Evolutionary conservation across 2,797 vertebrate species (phyloP).

Genomic region (Diglossa cyanea): DNA sequence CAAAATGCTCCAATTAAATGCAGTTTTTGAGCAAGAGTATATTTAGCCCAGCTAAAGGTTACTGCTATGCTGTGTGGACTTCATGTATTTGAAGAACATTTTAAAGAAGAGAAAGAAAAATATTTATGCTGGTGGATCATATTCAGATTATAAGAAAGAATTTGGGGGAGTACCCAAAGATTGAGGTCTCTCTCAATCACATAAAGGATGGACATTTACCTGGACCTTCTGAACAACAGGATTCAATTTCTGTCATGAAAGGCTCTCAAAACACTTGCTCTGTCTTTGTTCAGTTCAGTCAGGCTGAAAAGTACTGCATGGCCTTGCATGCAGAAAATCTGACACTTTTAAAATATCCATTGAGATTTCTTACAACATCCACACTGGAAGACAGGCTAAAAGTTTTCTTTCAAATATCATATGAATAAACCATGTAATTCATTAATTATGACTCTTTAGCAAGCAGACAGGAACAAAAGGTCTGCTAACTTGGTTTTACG

Average conservation of each 20-base stretch:
- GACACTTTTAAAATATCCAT: not conserved
- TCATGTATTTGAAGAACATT: not conserved
- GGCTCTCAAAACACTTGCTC: not conserved
- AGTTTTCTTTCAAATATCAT: not conserved
- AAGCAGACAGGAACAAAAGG: not conserved
- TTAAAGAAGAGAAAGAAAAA: conserved; percentile 18
- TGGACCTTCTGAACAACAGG: not conserved
- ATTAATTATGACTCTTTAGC: not conserved
- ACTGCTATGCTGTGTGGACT: not conserved
- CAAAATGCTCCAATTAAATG: not conserved
- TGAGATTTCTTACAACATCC: not conserved
- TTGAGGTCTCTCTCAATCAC: not conserved
- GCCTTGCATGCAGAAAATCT: not conserved
- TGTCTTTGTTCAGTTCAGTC: not conserved
- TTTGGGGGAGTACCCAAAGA: not conserved
- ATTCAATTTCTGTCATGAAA: not conserved
- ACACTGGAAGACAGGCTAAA: not conserved
- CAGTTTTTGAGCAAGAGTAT: not conserved
- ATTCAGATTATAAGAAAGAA: not conserved
- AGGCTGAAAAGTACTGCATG: not conserved
- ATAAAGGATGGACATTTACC: not conserved
- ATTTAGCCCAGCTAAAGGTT: not conserved
- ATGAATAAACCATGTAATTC: conserved; percentile 2
- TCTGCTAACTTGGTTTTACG: not conserved
- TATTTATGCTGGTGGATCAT: not conserved